Evolutionary conservation across 2,113 vertebrate species (phyloP), one percentile per base, ranked within the genome.

Genomic region (Zeus faber): DNA sequence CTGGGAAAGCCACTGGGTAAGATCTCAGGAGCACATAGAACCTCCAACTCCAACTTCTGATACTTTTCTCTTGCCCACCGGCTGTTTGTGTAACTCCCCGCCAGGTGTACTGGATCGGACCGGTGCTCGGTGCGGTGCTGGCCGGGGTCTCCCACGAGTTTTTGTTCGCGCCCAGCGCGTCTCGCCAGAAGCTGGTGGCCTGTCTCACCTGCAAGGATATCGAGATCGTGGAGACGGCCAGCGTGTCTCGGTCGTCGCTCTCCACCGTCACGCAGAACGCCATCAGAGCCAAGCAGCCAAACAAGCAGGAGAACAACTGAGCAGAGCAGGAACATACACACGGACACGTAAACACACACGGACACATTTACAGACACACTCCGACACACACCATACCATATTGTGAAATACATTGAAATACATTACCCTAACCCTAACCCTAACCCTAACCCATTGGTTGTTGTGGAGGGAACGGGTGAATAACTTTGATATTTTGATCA

Each of bases 1-100:
- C 74, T 94, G 91, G 91, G 90, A 93, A 3, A 67, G 91, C 49
- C 91, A 91, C 35, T 93, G 91, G 91, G 90, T 93, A 63, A 91
- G 26, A 29, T 29, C 4, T 29, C 26, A 29, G 26, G 8, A 29
- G 8, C 26, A 29, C 4, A 13, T n/a, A 21, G 17, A 25, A 11
- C 33, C 3, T 22, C 7, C 54, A 39, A 29, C 18, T 43, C 13
- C 20, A n/a, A 31, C 11, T 31, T 17, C 20, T 18, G 11, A 46
- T 8, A 0, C 13, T 4, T 18, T 1, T 43, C 8, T 25, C 18
- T 20, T 26, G 0, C 41, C 18, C 17, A 4, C 16, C 41, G 2
- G 17, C 8, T 18, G n/a, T n/a, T n/a, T n/a, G n/a, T n/a, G n/a
- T n/a, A n/a, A n/a, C n/a, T 39, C 18, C 10, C 44, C 22, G 21